These are phyloP conservation scores for Anoplopoma fimbria DNA, from an alignment of 2,113 vertebrate genomes.

Conservation along the genomic window DNA sequence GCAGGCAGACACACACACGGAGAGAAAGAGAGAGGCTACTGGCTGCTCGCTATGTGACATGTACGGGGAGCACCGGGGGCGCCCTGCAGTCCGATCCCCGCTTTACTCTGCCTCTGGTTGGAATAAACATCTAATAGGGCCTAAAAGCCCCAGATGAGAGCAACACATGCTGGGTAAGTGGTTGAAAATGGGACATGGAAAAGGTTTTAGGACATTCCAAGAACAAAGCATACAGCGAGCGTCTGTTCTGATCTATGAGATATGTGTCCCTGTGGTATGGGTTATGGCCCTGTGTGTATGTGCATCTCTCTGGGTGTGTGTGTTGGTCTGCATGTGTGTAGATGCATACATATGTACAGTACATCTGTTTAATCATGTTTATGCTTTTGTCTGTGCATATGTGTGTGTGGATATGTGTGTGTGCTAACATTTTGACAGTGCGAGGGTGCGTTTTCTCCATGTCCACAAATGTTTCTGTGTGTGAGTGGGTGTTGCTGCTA, in stretches of 20 bases:
- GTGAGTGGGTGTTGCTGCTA: not conserved
- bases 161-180: slow-evolving; percentile 73
- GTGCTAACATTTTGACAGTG: not conserved
- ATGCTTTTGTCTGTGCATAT: not conserved
- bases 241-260: slow-evolving; percentile 61
- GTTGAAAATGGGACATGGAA: slow-evolving; percentile 73
- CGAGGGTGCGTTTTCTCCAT: not conserved
- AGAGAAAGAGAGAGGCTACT: slow-evolving; percentile 28
- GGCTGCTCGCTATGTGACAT: slow-evolving; percentile 46
- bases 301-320: not conserved
- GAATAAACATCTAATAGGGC: slow-evolving; percentile 70
- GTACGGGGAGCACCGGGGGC: slow-evolving; percentile 54
- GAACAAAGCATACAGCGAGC: slow-evolving; percentile 63
- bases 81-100: slow-evolving; percentile 53
- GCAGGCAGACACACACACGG: slow-evolving; percentile 35
- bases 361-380: not conserved
- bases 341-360: not conserved
- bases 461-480: slow-evolving; percentile 8
- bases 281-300: not conserved
- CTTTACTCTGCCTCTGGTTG: slow-evolving; percentile 49
- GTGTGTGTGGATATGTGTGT: not conserved
- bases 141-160: slow-evolving; percentile 75
- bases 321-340: not conserved
- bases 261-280: slow-evolving; percentile 32
- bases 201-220: slow-evolving; percentile 73